Evolutionary conservation across 2,797 vertebrate genomes (phyloP).

Genomic region (Argyrosomus regius): DNA sequence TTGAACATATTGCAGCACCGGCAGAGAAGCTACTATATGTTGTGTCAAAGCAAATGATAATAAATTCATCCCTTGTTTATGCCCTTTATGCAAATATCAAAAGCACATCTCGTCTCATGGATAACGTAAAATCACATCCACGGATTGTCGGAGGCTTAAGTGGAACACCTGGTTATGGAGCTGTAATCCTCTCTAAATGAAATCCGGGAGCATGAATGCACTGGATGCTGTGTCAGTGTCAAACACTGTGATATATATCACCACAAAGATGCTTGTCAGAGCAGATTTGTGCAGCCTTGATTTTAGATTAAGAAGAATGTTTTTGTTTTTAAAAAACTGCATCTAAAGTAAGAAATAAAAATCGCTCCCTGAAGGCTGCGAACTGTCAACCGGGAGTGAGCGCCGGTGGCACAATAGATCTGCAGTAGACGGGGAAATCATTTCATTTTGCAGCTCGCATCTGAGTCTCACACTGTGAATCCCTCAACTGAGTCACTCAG

Average conservation of each 20-base stretch:
- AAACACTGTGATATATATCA: constrained; percentile 5
- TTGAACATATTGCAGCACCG: not conserved
- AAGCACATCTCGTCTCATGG: not conserved
- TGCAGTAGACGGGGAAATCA: constrained; percentile 45
- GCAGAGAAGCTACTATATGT: constrained; percentile 5
- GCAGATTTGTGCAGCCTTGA: not conserved
- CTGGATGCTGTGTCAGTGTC: not conserved
- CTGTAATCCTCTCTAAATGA: constrained; percentile 62
- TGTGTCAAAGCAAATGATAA: constrained; percentile 19
- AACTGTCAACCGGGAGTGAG: constrained; percentile 33
- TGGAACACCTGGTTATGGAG: constrained; percentile 30
- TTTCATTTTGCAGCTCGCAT: constrained; percentile 43
- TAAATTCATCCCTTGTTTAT: constrained; percentile 21
- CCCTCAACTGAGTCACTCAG: constrained; percentile 46
- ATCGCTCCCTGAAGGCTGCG: constrained; percentile 10
- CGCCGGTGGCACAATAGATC: constrained; percentile 14
- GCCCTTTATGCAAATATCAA: constrained; percentile 41
- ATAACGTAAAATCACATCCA: constrained; percentile 31
- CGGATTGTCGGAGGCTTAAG: constrained; percentile 40
- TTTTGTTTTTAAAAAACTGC: not conserved
- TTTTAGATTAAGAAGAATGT: constrained; percentile 19
- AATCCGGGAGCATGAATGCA: constrained; percentile 16
- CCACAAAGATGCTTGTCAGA: constrained; percentile 7
- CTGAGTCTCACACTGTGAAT: constrained; percentile 46
- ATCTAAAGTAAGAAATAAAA: constrained; percentile 11